Conservation (phyloP, 53 echinoderm and acorn worm species). For the Mesocentrotus franciscanus region DNA sequence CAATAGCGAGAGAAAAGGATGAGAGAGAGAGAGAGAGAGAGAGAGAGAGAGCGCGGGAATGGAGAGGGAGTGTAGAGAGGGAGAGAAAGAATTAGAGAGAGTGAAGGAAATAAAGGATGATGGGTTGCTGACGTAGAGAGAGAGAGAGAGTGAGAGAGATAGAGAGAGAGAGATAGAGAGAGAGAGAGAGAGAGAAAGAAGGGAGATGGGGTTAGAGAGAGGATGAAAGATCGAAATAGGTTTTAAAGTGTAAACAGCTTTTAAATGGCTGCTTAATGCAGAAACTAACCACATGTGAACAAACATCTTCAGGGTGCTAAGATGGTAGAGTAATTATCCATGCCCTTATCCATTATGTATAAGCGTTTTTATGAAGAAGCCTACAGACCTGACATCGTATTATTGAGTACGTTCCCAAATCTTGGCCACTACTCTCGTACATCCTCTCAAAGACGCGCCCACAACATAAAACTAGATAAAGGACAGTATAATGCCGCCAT, state of each 20-base stretch:
- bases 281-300: background rate
- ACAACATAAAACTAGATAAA: background rate
- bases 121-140: background rate
- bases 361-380: background rate
- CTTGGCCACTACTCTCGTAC: background rate
- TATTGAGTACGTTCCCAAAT: background rate
- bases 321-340: background rate
- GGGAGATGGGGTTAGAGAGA: no score
- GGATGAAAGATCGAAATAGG: no score
- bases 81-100: background rate
- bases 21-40: no score
- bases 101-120: no score
- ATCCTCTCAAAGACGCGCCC: background rate
- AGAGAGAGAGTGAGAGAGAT: background rate
- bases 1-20: no score
- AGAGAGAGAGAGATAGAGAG: background rate
- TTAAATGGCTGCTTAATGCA: background rate
- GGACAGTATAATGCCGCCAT: background rate
- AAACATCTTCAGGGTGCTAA: background rate
- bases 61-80: background rate
- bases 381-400: background rate
- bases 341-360: background rate
- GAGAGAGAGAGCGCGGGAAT: no score
- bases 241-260: background rate
- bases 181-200: background rate